Base-by-base conservation (phyloP, 2,888 invertebrate species). In the Onchidella celtica region DNA sequence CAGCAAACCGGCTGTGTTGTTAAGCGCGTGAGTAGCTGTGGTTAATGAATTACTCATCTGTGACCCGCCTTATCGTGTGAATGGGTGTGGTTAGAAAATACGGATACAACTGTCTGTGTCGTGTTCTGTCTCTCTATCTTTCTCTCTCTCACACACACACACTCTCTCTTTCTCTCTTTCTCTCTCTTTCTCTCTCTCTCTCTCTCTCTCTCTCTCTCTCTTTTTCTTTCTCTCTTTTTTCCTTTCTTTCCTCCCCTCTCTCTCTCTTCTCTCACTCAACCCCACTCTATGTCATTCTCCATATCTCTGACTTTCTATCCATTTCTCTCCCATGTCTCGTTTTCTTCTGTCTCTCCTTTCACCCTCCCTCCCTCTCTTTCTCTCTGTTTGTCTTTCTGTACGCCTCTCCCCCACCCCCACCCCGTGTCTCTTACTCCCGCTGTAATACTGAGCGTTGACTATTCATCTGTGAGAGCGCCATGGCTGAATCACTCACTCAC, bases 81-180 rank as follows among this genome's bases (percentile, higher is more conserved):
- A 17, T 40, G 40, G 38, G 47, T n/a, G 34, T 38, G 47, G 38
- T 38, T 4, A 14, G 66, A 32, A 27, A 29, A 47, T 27, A 47
- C 63, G 14, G 6, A 29, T 14, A 11, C 27, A 29, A 24, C 63
- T 61, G 0, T 17, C n/a, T 9, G 6, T 61, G 11, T n/a, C 61
- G 21, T n/a, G 6, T 27, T 61, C 61, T 61, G 6, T 61, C 61
- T 1, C 24, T 61, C 1, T 34, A 9, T 34, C 66, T 34, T 32
- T 17, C 66, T 34, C 63, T 27, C 47, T 24, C 47, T 11, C 72
- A n/a, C 34, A 0, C 72, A 0, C 72, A 47, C 47, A 47, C 70
- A 47, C 4, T 59, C 59, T 14, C 65, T 65, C 65, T 65, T 32
- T 65, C 65, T 29, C 65, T 65, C 65, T 65, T n/a, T 65, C 3